Base-by-base conservation (phyloP, 2,888 invertebrate species). In the Aleiodes alternator region DNA sequence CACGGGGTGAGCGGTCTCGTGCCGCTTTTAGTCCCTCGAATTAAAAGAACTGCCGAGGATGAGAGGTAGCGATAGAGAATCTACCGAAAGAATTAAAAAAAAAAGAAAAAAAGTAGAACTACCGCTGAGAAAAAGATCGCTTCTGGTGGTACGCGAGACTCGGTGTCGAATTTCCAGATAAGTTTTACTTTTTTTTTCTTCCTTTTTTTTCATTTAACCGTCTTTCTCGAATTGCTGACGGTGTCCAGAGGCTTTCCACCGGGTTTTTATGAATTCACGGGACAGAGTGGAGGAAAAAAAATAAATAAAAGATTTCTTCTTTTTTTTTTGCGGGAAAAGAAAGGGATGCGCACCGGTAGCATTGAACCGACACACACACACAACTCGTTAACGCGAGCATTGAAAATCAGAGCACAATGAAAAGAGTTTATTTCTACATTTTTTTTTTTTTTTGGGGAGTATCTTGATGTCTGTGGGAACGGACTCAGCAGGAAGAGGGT, bases 351-450 rank as follows among this genome's bases (percentile, higher is more conserved):
- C 55, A 76, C 23, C 9, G 51, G 50, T 68, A 31, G 31, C n/a
- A 68, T 43, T 48, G 16, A 34, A 34, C 68, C 31, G 12, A 50
- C 73, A 71, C 75, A 83, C 81, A 50, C 72, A 71, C 74, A 83
- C 80, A 86, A 87, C 86, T 87, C 87, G 86, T 86, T 85, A 87
- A 85, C 85, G 77, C 70, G 70, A 55, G 84, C 82, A 85, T 86
- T 86, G 83, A 84, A 76, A 75, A 64, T 72, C 53, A 61, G 55
- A 68, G 53, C 68, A 71, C 31, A 68, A 69, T 72, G 12, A 66
- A 68, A 68, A 55, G 55, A 59, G 61, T 72, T 76, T 69, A 14
- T 48, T 69, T 38, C 57, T 68, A 59, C 57, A 4, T 51, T 38
- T 34, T 59, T 55, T 59, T n/a, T 66, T 55, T 38, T 69, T 55